Evolutionary conservation across 1,140 invertebrate species (phyloP), one percentile per base, ranked within the genome.

Genomic region (Leptopilina clavipes): DNA sequence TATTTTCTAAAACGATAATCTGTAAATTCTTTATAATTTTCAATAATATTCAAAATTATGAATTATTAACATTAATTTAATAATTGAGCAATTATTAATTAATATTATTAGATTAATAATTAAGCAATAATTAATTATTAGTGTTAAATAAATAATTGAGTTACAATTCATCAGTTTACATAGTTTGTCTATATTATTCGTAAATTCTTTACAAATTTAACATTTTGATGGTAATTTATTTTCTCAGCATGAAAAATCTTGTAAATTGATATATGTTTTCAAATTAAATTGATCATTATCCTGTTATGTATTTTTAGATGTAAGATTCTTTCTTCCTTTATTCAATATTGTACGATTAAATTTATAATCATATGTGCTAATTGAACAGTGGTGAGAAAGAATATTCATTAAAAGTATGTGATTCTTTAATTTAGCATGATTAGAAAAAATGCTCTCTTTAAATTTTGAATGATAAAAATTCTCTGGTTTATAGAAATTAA

Each of bases 251-350:
- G 44, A n/a, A 14, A 45, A n/a, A 14, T 14, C 14, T 45, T n/a
- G 2, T 11, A 25, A 12, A 22, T 5, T 59, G 19, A 19, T 5
- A n/a, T n/a, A 65, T 37, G 59, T 65, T 65, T 65, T 65, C 59
- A 31, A 31, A 65, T 65, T 37, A 25, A 25, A 25, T 12, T 25
- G 19, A 5, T 14, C 59, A 65, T 31, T 65, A 65, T 65, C 22
- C 59, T 65, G 22, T 65, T 31, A 65, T 31, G 14, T 65, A 25
- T 65, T 31, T 11, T 31, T 65, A 65, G 59, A 11, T 22, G 19
- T 65, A 65, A 65, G 59, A 65, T 65, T 65, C 25, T 31, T 31
- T 65, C 59, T 65, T 65, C 22, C 59, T n/a, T 31, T 65, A 65
- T 65, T 31, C 14, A 65, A 65, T 31, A 52, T 52, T 52, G 22